Base-by-base conservation (phyloP, 2,797 vertebrate genomes). In the Helostoma temminkii region DNA sequence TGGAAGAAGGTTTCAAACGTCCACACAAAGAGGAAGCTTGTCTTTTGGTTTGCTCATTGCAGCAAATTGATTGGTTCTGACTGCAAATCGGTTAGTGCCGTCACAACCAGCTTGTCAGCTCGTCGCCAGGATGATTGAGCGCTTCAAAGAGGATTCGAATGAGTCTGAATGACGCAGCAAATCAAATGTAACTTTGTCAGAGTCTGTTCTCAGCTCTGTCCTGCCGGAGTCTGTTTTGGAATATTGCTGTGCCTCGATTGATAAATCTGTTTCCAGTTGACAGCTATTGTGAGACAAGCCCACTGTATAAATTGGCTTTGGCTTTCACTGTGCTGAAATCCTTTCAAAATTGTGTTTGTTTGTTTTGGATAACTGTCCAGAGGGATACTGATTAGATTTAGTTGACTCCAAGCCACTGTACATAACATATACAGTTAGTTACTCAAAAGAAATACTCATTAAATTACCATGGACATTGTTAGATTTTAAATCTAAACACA, bases 171-270 rank as follows among this genome's bases (percentile, higher is more conserved):
- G n/a, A n/a, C n/a, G n/a, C n/a, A n/a, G n/a, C 0, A 10, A 50
- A 25, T 28, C 7, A 9, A 5, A 22, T 5, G 30, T 0, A 41
- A 19, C 26, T 4, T 9, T 34, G 54, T 72, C 2, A n/a, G n/a
- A n/a, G n/a, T n/a, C n/a, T n/a, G n/a, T n/a, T n/a, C n/a, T n/a
- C n/a, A n/a, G n/a, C n/a, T n/a, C n/a, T n/a, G n/a, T n/a, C n/a
- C n/a, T n/a, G n/a, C n/a, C n/a, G n/a, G n/a, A n/a, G n/a, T n/a
- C n/a, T n/a, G n/a, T n/a, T n/a, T n/a, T n/a, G n/a, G n/a, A n/a
- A n/a, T n/a, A n/a, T n/a, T n/a, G n/a, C n/a, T n/a, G 49, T 6
- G 50, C 71, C 76, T 81, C 50, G n/a, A 78, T 81, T 25, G 4
- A 47, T 36, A 1, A 62, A 61, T 80, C 70, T 66, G 72, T 71